Conservation (phyloP, 2,888 invertebrate species). For the Heliconius hortense region DNA sequence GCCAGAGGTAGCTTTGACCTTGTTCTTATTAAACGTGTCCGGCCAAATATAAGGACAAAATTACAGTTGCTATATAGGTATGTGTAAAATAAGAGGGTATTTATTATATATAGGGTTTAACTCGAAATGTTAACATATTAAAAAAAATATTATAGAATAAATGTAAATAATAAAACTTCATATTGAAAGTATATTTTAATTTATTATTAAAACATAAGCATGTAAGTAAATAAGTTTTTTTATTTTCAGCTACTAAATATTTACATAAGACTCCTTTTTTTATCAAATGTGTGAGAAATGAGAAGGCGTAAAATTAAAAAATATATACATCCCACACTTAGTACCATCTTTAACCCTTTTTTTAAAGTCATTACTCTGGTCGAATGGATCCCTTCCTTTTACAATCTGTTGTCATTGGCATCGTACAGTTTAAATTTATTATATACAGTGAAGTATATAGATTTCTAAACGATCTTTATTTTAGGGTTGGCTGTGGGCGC, state of each 20-base stretch:
- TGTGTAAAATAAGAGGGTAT: neutral
- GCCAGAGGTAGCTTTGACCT: neutral
- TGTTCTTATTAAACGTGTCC: neutral
- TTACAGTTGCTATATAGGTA: neutral
- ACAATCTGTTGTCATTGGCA: neutral
- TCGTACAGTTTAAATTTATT: no score
- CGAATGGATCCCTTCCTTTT: neutral
- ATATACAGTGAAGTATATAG: neutral
- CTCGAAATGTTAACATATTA: neutral
- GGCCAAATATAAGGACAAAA: neutral
- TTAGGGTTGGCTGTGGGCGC: slow-evolving; percentile 73
- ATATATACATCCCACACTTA: no score
- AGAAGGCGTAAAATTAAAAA: no score
- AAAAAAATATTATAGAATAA: neutral
- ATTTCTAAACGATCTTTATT: neutral
- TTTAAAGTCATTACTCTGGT: no score
- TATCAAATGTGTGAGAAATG: no score
- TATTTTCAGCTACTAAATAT: no score
- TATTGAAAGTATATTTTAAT: no score
- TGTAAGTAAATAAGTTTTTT: no score
- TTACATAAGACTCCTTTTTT: no score
- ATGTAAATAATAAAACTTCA: neutral
- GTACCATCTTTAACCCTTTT: no score
- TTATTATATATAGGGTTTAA: neutral
- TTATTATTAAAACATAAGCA: no score